Base-by-base conservation (phyloP, 1,140 invertebrate genomes). In the Eupeodes corollae region DNA sequence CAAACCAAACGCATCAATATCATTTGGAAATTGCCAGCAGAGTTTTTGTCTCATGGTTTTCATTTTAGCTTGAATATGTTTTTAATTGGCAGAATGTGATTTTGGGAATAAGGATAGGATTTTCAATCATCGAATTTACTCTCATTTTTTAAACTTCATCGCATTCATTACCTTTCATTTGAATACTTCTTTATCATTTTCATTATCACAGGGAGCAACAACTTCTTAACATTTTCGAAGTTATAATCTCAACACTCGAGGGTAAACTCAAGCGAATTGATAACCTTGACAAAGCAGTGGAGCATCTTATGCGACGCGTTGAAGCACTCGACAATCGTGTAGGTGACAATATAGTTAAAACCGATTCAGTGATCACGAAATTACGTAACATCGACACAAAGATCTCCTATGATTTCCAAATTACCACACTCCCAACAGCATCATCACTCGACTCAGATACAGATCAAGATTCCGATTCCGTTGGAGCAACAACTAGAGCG, bases 161-260 rank as follows among this genome's bases (percentile, higher is more conserved):
- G n/a, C 21, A 26, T 8, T 26, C 21, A 26, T 26, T 26, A 26
- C 21, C 3, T 26, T n/a, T n/a, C n/a, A n/a, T n/a, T n/a, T n/a
- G n/a, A n/a, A 33, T 33, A 33, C 13, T 26, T 26, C 21, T 26
- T 5, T 26, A 26, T 26, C 21, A 8, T 26, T 26, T 26, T 26
- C 21, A 5, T 26, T 26, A 61, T 83, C 82, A 40, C 80, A 91
- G 87, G 68, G 87, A 91, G 64, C 85, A 89, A 63, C 88, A 89
- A 64, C 76, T 91, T 34, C 86, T 88, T 67, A 85, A 87, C 57
- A 82, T 91, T 30, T 89, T 91, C 69, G 88, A 91, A 68, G 84
- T 87, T 10, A 85, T 90, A 52, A 84, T 91, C 16, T 87, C 84
- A 47, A 90, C 86, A 12, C 70, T 91, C 52, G 87, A 91, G 63